These are phyloP conservation scores for Dynastes grantii DNA, from an alignment of 2,888 invertebrate genomes.

Conservation along the genomic window DNA sequence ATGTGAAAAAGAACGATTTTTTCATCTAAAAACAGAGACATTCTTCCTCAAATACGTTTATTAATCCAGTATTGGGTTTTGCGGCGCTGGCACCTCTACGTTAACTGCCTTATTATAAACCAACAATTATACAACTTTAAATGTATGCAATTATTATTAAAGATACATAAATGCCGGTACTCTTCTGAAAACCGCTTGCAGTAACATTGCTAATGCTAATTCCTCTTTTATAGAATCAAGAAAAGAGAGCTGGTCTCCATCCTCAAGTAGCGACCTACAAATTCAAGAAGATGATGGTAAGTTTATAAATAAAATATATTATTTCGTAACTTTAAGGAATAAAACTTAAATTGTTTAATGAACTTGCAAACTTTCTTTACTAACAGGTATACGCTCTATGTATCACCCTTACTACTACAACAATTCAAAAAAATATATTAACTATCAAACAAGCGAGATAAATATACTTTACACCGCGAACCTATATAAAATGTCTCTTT, in stretches of 20 bases:
- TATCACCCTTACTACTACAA: not conserved
- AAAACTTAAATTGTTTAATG: not conserved
- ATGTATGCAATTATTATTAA: no score
- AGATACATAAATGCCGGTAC: no score
- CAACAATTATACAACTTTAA: no score
- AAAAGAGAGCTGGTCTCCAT: constrained; percentile 33
- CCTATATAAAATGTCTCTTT: constrained; percentile 24
- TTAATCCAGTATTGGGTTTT: no score
- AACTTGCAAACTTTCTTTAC: no score
- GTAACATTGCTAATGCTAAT: not conserved
- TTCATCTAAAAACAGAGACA: no score
- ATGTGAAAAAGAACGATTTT: no score
- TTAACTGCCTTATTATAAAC: no score
- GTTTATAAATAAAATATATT: constrained; percentile 10
- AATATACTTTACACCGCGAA: not conserved
- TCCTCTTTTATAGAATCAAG: constrained; percentile 21
- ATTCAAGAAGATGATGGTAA: constrained; percentile 28
- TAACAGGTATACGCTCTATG: not conserved
- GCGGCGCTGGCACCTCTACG: no score
- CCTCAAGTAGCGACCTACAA: constrained; percentile 13
- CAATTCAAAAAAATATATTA: not conserved
- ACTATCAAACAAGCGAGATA: not conserved
- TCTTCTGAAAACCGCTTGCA: not conserved
- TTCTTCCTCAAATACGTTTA: no score
- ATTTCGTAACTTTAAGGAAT: not conserved